Base-by-base conservation (phyloP, 2,797 vertebrate genomes). In the Lacerta bilineata region DNA sequence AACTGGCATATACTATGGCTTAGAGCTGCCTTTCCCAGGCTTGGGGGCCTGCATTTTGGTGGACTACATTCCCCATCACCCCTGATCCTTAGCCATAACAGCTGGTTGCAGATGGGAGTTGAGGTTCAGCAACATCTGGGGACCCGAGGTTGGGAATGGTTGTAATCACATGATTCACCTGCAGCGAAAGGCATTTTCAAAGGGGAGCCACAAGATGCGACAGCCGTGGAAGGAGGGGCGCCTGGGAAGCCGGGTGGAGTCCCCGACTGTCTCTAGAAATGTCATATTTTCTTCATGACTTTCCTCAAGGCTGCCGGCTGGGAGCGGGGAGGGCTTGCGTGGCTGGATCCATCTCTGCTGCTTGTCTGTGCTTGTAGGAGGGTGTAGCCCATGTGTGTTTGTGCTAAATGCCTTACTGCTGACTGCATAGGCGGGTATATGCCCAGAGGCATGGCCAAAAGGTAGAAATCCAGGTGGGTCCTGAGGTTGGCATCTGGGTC, bases 141-240 rank as follows among this genome's bases (percentile, higher is more conserved):
- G 50, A 55, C 0, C 13, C 1, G 50, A 55, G 50, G 50, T 15
- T 50, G 50, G 50, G 50, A 50, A 50, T 50, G 50, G 50, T 50
- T 50, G 93, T 92, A 89, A 4, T 72, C 88, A 68, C 9, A 69
- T 95, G 95, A 96, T 83, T 97, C 95, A 96, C 90, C 46, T 2
- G 84, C 75, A 87, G 69, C 91, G 64, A 93, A 89, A 91, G 91
- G 79, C 85, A 82, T 92, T 69, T 69, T 93, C 92, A 94, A 92
- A 92, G 93, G 83, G 89, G 43, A 36, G 20, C 1, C 78, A 82
- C 86, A 80, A 90, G 90, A 88, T 87, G 89, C 85, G 84, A 74
- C 75, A 66, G 93, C 92, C 90, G 68, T 84, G 9, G 75, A 18
- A 89, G 92, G 90, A 90, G 91, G 91, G 86, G 80, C 88, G 7